phyloP scores from a whole-genome alignment of 2,888 invertebrate genomes.

The Linnaemya vulpina region DNA sequence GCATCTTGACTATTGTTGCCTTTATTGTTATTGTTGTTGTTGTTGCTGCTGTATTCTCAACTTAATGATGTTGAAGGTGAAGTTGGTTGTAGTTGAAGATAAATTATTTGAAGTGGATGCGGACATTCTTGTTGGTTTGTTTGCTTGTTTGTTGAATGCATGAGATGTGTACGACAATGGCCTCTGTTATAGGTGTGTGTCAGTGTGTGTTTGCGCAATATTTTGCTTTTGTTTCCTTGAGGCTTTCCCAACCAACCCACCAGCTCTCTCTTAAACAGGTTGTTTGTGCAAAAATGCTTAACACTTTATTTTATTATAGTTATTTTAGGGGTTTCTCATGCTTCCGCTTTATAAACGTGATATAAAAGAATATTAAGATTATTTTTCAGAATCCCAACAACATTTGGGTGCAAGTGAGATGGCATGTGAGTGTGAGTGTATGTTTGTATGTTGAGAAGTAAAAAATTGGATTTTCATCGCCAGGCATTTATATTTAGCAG shows the following conservation, averaged over 20 bases:
- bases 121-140: conserved; percentile 20
- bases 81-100: conserved; percentile 70
- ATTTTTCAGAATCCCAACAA: conserved; percentile 14
- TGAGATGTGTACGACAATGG: conserved; percentile 40
- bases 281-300: conserved; percentile 72
- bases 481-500: conserved; percentile 75
- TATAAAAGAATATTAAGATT: conserved; percentile 47
- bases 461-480: conserved; percentile 81
- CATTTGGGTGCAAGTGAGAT: conserved; percentile 68
- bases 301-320: conserved; percentile 82
- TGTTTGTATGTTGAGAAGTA: conserved; percentile 62
- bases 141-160: not conserved
- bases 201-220: not conserved
- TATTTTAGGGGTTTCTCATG: conserved; percentile 73
- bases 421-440: conserved; percentile 72
- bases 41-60: conserved; percentile 45
- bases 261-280: conserved; percentile 17
- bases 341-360: conserved; percentile 38
- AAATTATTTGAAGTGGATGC: conserved; percentile 26
- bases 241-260: conserved; percentile 29
- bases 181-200: not conserved
- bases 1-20: conserved; percentile 3
- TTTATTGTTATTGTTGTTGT: conserved; percentile 16
- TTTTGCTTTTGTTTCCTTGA: conserved; percentile 43
- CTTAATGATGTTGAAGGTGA: conserved; percentile 73